These are phyloP conservation scores for Marronus borbonicus DNA, from an alignment of 2,888 invertebrate genomes.

Conservation along the genomic window DNA sequence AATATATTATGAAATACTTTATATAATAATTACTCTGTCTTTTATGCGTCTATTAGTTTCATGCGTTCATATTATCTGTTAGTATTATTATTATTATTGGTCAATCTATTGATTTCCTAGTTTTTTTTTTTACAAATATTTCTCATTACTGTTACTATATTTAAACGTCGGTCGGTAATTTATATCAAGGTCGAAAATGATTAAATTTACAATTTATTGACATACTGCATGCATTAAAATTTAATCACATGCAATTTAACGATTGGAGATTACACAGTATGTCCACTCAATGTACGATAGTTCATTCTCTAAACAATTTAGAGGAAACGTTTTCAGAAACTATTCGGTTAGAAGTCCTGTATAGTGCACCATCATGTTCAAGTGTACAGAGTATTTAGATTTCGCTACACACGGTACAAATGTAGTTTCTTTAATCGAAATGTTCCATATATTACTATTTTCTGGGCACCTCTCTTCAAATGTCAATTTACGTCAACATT, in stretches of 20 bases:
- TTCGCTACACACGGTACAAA: too few relatives aligned
- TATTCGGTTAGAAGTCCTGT: too few relatives aligned
- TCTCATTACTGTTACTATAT: constrained; percentile 49
- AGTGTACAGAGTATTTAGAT: too few relatives aligned
- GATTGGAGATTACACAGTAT: too few relatives aligned
- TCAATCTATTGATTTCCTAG: constrained; percentile 43
- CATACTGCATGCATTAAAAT: constrained; percentile 37
- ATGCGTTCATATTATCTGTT: constrained; percentile 3
- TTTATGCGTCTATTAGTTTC: constrained; percentile 35
- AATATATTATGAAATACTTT: constrained; percentile 51
- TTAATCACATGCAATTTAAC: constrained; percentile 25
- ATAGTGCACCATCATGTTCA: too few relatives aligned
- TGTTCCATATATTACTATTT: too few relatives aligned
- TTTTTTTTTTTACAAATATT: constrained; percentile 40
- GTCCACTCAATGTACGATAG: too few relatives aligned
- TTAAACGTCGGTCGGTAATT: constrained; percentile 45
- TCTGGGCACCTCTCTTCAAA: too few relatives aligned
- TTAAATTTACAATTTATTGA: constrained; percentile 47
- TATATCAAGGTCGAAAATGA: constrained; percentile 49
- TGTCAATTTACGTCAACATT: too few relatives aligned
- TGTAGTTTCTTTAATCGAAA: too few relatives aligned
- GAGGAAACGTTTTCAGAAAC: too few relatives aligned
- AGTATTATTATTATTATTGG: constrained; percentile 41
- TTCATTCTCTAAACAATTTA: too few relatives aligned
- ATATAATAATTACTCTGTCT: constrained; percentile 48